Percentiles rank a stretch among this genome's conserved stretches.
Evolutionary conservation across 2,113 vertebrate species (phyloP).

Genomic region (Isichthys henryi): DNA sequence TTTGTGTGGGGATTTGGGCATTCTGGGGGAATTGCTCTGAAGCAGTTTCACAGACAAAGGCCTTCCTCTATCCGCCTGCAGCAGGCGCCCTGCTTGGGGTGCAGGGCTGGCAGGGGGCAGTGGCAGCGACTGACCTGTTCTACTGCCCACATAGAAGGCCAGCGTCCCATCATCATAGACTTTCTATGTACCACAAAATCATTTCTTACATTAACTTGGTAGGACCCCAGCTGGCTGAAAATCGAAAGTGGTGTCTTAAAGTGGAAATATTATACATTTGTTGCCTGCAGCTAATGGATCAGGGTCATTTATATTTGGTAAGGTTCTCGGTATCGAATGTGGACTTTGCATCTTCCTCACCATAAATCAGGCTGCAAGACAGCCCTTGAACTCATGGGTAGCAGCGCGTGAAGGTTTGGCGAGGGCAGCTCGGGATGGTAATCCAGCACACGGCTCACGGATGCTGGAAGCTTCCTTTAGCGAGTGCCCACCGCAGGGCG

Average conservation of each 20-base stretch:
- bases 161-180: neutral
- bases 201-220: conserved; percentile 4
- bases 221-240: neutral
- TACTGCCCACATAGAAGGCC: neutral
- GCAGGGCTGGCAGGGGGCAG: neutral
- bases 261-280: conserved; percentile 5
- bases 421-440: neutral
- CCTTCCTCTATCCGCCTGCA: conserved; percentile 20
- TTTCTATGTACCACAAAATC: neutral
- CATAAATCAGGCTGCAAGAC: conserved; percentile 3
- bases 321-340: neutral
- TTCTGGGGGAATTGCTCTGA: conserved; percentile 55
- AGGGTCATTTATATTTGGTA: neutral
- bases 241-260: neutral
- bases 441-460: neutral
- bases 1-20: conserved; percentile 51
- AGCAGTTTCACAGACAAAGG: conserved; percentile 52
- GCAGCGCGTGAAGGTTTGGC: neutral
- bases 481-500: neutral
- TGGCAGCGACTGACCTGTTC: neutral
- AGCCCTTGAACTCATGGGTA: neutral
- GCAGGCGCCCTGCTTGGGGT: neutral
- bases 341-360: neutral
- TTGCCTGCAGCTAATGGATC: neutral
- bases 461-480: neutral